These are phyloP conservation scores for Enteromius argenteus DNA, from an alignment of 2,797 vertebrate species.

Conservation along the genomic window DNA sequence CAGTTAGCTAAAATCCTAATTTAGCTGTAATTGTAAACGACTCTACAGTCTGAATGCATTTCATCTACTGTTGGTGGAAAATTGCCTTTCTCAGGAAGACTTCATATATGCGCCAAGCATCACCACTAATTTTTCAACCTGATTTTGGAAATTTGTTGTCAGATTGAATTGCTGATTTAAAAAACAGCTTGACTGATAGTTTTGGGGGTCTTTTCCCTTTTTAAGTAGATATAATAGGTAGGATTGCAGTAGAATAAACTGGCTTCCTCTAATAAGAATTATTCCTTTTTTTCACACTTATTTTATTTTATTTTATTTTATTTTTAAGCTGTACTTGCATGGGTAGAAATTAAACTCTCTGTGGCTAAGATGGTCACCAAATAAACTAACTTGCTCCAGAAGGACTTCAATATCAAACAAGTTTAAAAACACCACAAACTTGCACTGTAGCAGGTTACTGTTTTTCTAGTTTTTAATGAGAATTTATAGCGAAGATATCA, in stretches of 20 bases:
- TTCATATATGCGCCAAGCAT: no score
- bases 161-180: background rate
- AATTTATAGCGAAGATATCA: background rate
- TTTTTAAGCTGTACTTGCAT: background rate
- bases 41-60: slow-evolving; percentile 2
- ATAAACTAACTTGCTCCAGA: background rate
- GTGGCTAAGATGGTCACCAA: background rate
- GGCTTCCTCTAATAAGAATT: background rate
- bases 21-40: background rate
- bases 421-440: background rate
- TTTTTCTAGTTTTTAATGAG: background rate
- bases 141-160: background rate
- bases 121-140: background rate
- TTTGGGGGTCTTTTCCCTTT: background rate
- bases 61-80: background rate
- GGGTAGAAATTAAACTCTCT: background rate
- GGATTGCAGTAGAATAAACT: background rate
- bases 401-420: background rate
- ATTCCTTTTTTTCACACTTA: background rate
- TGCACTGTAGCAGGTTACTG: background rate
- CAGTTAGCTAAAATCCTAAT: background rate
- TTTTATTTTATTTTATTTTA: background rate
- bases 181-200: background rate
- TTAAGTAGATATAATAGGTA: background rate
- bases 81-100: no score